These are phyloP conservation scores for Drosophila willistoni DNA, from an alignment of 1,140 invertebrate genomes.

Conservation along the genomic window DNA sequence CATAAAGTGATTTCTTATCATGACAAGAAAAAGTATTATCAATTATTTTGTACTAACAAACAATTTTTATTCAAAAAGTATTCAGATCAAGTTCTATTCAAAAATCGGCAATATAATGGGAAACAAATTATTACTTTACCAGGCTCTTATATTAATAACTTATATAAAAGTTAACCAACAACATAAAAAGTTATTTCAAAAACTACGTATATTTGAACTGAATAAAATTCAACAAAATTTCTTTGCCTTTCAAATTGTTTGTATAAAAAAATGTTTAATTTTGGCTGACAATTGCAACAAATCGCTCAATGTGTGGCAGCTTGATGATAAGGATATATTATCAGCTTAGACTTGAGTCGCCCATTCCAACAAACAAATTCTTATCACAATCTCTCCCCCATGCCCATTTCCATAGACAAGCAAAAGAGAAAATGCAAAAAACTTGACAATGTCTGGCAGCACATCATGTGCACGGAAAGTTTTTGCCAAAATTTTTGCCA, in stretches of 20 bases:
- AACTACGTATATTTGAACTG: not conserved
- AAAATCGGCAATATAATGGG: no score
- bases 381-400: not conserved
- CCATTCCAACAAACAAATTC: not conserved
- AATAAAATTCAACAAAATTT: not conserved
- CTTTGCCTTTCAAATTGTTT: not conserved
- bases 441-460: conserved; percentile 26
- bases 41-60: no score
- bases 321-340: conserved; percentile 1
- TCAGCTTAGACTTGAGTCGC: not conserved
- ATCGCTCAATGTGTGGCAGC: not conserved
- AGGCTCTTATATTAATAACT: no score
- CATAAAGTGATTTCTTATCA: no score
- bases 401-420: no score
- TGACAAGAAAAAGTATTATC: no score
- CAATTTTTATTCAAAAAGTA: no score
- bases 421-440: conserved; percentile 15
- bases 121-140: not conserved
- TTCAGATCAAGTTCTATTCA: no score
- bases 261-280: not conserved
- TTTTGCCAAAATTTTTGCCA: conserved; percentile 19
- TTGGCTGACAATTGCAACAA: no score
- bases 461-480: conserved; percentile 4
- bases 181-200: not conserved
- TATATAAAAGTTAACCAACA: not conserved